phyloP scores from a whole-genome alignment of 2,797 vertebrate species.

The Rhinogobio ventralis region DNA sequence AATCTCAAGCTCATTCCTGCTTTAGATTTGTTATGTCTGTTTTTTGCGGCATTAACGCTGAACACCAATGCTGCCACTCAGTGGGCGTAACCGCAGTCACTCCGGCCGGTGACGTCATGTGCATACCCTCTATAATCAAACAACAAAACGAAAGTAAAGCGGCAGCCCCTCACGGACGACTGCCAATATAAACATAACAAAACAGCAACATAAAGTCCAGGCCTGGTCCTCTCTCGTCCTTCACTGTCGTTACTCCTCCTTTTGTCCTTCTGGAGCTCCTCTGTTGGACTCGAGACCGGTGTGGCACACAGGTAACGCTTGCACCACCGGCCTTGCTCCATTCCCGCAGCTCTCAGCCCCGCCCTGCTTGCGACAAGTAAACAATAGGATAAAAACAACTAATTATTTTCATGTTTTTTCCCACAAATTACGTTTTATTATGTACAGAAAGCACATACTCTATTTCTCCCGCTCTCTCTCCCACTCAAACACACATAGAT shows the following conservation, averaged over 20 bases:
- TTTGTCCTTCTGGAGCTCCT: background rate
- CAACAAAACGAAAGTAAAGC: background rate
- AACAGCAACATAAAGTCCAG: background rate
- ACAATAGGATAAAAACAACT: background rate
- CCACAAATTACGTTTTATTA: background rate
- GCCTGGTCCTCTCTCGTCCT: background rate
- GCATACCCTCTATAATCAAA: background rate
- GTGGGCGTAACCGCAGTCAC: too few relatives aligned
- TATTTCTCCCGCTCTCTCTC: background rate
- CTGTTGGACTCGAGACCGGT: background rate
- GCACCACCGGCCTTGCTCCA: too few relatives aligned
- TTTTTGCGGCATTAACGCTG: too few relatives aligned
- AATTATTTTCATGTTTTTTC: background rate
- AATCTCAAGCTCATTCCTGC: too few relatives aligned
- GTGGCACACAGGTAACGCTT: too few relatives aligned
- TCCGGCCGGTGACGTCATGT: too few relatives aligned
- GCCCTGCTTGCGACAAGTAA: background rate
- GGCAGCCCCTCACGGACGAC: background rate
- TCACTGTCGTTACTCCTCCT: background rate
- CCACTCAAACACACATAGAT: background rate
- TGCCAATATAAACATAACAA: background rate
- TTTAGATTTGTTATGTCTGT: too few relatives aligned
- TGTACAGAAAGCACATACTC: background rate
- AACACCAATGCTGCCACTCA: too few relatives aligned
- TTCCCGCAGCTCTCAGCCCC: too few relatives aligned